These are phyloP conservation scores for Mus pahari DNA, from an alignment of 2,113 vertebrate genomes.

Conservation along the genomic window DNA sequence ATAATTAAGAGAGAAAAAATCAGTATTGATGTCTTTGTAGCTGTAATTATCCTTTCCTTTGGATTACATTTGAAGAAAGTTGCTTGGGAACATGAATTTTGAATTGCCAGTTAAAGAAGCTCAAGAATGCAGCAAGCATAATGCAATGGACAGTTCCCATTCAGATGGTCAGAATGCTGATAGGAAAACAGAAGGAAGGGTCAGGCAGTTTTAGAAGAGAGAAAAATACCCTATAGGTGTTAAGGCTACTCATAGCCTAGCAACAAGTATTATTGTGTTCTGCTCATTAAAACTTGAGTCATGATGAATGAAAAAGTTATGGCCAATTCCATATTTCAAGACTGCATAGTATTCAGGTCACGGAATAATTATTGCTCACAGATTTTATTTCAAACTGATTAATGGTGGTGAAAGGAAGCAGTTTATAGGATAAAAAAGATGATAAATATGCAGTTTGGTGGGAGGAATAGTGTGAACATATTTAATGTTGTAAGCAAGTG, in stretches of 20 bases:
- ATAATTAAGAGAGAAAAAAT: neutral
- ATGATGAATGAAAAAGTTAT: neutral
- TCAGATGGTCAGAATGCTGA: neutral
- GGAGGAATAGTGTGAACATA: neutral
- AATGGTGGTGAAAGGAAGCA: neutral
- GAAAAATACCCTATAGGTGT: neutral
- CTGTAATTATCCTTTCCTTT: neutral
- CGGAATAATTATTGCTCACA: neutral
- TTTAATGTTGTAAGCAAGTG: neutral
- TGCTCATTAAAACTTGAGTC: neutral
- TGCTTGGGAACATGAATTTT: neutral
- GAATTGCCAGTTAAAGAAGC: neutral
- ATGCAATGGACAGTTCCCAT: neutral
- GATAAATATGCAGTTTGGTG: neutral
- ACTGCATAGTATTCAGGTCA: neutral
- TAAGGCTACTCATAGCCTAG: neutral
- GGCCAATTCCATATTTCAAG: neutral
- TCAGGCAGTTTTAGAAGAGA: neutral
- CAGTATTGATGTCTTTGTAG: too few species aligned
- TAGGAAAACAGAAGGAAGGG: neutral
- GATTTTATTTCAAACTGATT: neutral
- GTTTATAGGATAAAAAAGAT: neutral
- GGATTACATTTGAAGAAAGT: neutral
- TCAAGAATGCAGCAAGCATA: neutral
- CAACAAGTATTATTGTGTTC: neutral